phyloP scores from a whole-genome alignment of 1,140 invertebrate genomes.

The Radopholus similis region DNA sequence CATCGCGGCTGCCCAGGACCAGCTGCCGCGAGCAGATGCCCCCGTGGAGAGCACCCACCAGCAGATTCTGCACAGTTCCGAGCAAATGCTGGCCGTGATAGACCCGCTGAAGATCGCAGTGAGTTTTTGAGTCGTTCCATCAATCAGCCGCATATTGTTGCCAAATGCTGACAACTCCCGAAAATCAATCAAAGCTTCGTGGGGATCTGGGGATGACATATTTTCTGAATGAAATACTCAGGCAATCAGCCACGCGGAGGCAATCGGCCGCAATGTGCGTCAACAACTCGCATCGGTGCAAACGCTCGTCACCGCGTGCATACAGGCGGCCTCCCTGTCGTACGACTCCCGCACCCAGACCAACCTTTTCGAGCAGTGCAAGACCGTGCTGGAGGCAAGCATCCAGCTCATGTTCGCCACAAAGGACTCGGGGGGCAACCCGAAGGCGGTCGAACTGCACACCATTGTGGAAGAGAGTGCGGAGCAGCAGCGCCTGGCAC shows the following conservation, averaged over 20 bases:
- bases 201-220: conserved; percentile 65
- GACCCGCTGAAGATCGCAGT: conserved; percentile 68
- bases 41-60: conserved; percentile 52
- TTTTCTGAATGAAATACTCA: conserved; percentile 62
- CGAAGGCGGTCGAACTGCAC: conserved; percentile 65
- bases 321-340: conserved; percentile 78
- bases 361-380: conserved; percentile 81
- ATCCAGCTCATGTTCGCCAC: conserved; percentile 74
- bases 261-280: conserved; percentile 79
- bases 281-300: conserved; percentile 79
- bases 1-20: conserved; percentile 71
- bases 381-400: conserved; percentile 85
- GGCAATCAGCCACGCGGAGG: conserved; percentile 84
- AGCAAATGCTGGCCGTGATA: conserved; percentile 44
- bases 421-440: conserved; percentile 87
- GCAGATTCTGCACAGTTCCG: conserved; percentile 53
- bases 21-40: conserved; percentile 8
- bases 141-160: no score
- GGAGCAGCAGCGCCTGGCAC: conserved; percentile 70
- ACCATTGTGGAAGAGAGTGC: conserved; percentile 45
- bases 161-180: not conserved
- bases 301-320: conserved; percentile 74
- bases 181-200: not conserved
- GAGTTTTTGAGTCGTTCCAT: not conserved
- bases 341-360: conserved; percentile 83